Base-by-base conservation (phyloP, 2,113 vertebrate genomes). In the Cinclus mexicanus region DNA sequence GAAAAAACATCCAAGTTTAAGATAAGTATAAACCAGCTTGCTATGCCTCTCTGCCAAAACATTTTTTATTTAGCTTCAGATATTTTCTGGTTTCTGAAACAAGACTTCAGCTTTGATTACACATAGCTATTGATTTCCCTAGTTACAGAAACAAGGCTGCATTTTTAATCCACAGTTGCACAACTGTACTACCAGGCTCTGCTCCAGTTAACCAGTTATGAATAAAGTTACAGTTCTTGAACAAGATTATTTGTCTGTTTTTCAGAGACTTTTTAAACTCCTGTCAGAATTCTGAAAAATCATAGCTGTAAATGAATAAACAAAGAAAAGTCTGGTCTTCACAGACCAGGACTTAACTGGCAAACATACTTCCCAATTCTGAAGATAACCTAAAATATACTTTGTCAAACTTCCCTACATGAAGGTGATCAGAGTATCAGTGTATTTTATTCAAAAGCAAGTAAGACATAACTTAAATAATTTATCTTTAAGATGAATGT, bases 61-160 rank as follows among this genome's bases (percentile, higher is more conserved):
- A 95, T 94, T 97, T 88, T 95, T 96, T 59, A 95, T 87, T 97
- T 95, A 93, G 91, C 59, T 96, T 87, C 3, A 1, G 94, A 87
- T 94, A 85, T 57, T 95, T 97, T 96, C 94, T 97, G 95, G 74
- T 96, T 94, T 95, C 92, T 95, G 81, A 95, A 93, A 75, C 39
- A 46, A 86, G 87, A 59, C 53, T 90, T 94, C 71, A 95, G 33
- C 42, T 87, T 87, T 93, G 93, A 96, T 94, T 97, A 92, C 77
- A 94, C 94, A 90, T 2, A 75, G 68, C 70, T 93, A 95, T 79
- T 93, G 86, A 89, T 82, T 95, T 90, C 92, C 89, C 65, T 82
- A 89, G 88, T 92, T 72, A 83, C 69, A 56, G 87, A 96, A 96
- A 29, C 77, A 96, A 71, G 71, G 64, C 80, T 83, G 41, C 55